Conservation (phyloP, 2,797 vertebrate genomes). For the Vespertilio murinus region DNA sequence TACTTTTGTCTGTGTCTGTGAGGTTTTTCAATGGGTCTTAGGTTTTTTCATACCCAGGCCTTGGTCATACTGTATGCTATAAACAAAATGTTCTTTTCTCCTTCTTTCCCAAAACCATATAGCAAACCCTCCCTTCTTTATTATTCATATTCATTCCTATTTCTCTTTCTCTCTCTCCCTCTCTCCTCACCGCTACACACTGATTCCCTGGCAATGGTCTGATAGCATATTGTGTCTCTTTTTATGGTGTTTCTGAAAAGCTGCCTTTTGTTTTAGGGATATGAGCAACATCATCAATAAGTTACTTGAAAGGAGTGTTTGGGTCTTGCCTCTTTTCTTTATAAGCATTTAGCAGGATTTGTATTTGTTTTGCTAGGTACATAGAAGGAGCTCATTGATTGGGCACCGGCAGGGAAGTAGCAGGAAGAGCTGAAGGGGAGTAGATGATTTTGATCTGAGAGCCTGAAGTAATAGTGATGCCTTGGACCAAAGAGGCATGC, state of each 20-base stretch:
- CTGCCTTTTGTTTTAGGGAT: constrained; percentile 1
- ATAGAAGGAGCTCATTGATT: constrained; percentile 17
- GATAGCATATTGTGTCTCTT: not conserved
- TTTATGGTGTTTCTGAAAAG: constrained; percentile 15
- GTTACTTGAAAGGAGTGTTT: not conserved
- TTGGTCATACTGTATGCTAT: not conserved
- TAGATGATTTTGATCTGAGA: not conserved
- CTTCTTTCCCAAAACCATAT: not conserved
- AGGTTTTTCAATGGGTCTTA: not conserved
- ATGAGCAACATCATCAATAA: constrained; percentile 23
- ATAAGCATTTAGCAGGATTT: not conserved
- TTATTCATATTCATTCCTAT: not conserved
- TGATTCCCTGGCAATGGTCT: not conserved
- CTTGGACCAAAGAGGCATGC: not conserved
- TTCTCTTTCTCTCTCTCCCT: not conserved
- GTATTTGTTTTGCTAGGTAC: constrained; percentile 29
- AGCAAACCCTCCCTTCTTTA: not conserved
- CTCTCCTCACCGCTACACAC: not conserved
- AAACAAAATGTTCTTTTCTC: not conserved
- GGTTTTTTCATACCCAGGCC: not conserved
- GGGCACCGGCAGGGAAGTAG: not conserved
- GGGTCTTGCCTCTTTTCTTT: not conserved
- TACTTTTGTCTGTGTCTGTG: not conserved
- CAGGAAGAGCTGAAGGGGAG: not conserved
- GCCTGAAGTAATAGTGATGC: not conserved